Evolutionary conservation across 2,888 invertebrate genomes (phyloP).

Genomic region (Hesperia comma): DNA sequence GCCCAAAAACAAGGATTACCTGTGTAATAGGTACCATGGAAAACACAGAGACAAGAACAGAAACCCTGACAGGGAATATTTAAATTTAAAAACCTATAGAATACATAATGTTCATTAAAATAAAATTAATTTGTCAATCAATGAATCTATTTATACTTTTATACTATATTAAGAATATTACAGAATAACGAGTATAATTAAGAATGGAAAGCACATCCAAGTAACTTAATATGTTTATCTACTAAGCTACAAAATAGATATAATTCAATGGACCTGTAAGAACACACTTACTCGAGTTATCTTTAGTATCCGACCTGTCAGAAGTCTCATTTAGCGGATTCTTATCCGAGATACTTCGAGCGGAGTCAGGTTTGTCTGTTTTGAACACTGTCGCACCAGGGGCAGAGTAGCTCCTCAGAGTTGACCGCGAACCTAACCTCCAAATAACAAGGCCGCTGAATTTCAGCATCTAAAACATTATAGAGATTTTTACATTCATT

Average conservation of each 20-base stretch:
- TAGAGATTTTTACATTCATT: conserved; percentile 11
- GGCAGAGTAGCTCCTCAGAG: conserved; percentile 65
- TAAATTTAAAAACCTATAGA: too few relatives aligned
- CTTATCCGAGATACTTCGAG: conserved; percentile 56
- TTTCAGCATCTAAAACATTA: conserved; percentile 76
- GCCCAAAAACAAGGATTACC: too few relatives aligned
- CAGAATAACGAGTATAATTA: background rate
- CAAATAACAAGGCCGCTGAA: conserved; percentile 75
- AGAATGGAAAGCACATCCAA: background rate
- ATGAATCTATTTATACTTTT: too few relatives aligned
- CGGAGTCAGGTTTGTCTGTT: conserved; percentile 78
- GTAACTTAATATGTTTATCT: background rate
- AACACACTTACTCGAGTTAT: conserved; percentile 15
- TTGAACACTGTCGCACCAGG: conserved; percentile 93
- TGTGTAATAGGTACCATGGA: too few relatives aligned
- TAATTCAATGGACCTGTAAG: background rate
- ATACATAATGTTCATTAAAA: too few relatives aligned
- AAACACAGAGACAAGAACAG: too few relatives aligned
- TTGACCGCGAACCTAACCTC: conserved; percentile 78
- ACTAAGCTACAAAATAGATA: background rate
- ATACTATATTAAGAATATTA: too few relatives aligned
- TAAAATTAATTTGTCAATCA: too few relatives aligned
- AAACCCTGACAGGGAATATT: too few relatives aligned
- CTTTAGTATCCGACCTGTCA: conserved; percentile 9
- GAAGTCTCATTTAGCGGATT: conserved; percentile 42